These are phyloP conservation scores for Knipowitschia caucasica DNA, from an alignment of 2,797 vertebrate species.

Conservation along the genomic window DNA sequence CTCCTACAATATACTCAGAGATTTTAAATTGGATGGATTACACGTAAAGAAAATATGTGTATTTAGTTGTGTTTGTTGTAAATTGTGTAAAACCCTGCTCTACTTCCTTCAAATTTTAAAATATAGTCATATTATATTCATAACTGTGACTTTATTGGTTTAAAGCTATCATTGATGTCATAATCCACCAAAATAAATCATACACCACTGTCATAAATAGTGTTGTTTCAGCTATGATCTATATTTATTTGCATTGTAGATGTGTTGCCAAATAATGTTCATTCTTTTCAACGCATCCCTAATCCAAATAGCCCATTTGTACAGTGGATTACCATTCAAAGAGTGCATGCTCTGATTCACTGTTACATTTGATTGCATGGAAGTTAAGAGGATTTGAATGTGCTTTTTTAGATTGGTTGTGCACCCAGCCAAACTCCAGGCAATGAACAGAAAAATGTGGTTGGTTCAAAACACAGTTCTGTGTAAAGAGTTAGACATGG, in stretches of 20 bases:
- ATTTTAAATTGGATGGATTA: too few relatives aligned
- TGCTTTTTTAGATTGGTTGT: conserved; percentile 50
- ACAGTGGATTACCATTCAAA: not conserved
- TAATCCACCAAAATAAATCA: too few relatives aligned
- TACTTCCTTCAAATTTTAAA: too few relatives aligned
- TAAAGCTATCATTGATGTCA: too few relatives aligned
- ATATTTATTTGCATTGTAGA: not conserved
- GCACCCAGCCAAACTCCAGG: conserved; percentile 11
- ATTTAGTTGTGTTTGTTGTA: too few relatives aligned
- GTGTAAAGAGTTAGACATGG: conserved; percentile 1
- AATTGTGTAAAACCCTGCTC: too few relatives aligned
- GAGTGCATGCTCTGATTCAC: conserved; percentile 11
- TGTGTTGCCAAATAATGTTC: not conserved
- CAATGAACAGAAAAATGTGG: conserved; percentile 21
- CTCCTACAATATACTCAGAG: too few relatives aligned
- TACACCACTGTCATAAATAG: too few relatives aligned
- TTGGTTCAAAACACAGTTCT: not conserved
- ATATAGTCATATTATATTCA: too few relatives aligned
- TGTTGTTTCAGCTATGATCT: too few relatives aligned
- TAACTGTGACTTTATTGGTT: too few relatives aligned
- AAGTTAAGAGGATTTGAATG: conserved; percentile 60
- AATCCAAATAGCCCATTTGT: not conserved
- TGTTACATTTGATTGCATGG: conserved; percentile 23
- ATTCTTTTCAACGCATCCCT: not conserved
- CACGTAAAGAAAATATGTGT: too few relatives aligned